Conservation (phyloP, 1,140 invertebrate genomes). For the Drosophila tristis region DNA sequence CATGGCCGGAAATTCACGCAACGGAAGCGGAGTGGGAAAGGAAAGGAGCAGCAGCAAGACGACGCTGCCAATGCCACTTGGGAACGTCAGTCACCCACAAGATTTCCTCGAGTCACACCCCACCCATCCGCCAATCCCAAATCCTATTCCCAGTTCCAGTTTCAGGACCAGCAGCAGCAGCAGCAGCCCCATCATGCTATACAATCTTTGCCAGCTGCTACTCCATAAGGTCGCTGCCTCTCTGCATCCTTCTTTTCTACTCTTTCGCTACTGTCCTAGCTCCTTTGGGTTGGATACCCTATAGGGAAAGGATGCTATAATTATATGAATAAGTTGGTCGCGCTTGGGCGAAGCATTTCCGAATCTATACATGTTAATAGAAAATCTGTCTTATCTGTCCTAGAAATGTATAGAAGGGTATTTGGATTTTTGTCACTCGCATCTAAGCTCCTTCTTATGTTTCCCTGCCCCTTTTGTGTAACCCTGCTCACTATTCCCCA, state of each 20-base stretch:
- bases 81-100: slow-evolving; percentile 61
- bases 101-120: slow-evolving; percentile 7
- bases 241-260: slow-evolving; percentile 17
- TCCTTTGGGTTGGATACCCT: slow-evolving; percentile 10
- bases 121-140: neutral
- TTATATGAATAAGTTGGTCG: too few relatives aligned
- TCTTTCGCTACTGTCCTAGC: neutral
- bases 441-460: too few relatives aligned
- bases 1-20: slow-evolving; percentile 64
- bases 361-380: too few relatives aligned
- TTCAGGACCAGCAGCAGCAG: too few relatives aligned
- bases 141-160: too few relatives aligned
- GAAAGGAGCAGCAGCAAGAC: slow-evolving; percentile 24
- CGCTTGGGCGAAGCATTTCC: too few relatives aligned
- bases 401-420: too few relatives aligned
- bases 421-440: too few relatives aligned
- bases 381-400: too few relatives aligned
- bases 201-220: slow-evolving; percentile 46
- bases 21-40: slow-evolving; percentile 45
- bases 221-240: slow-evolving; percentile 25
- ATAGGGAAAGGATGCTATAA: neutral
- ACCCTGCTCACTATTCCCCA: neutral
- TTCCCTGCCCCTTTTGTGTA: slow-evolving; percentile 4
- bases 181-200: too few relatives aligned
- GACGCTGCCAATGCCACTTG: slow-evolving; percentile 57